These are phyloP conservation scores for Oegoconia quadripuncta DNA, from an alignment of 2,888 invertebrate species.

Conservation along the genomic window DNA sequence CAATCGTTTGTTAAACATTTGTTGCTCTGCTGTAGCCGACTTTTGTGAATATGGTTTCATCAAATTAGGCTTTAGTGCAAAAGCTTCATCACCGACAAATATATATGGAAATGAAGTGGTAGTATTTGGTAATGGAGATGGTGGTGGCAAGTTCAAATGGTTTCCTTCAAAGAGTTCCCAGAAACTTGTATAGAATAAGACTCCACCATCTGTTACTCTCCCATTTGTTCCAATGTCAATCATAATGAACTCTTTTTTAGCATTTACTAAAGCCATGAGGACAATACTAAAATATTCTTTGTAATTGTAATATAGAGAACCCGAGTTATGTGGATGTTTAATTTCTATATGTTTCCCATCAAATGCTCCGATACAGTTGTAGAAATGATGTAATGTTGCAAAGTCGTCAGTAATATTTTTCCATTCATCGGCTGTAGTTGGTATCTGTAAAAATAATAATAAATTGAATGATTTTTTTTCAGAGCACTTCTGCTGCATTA, in stretches of 20 bases:
- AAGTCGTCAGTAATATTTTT: slow-evolving; percentile 9
- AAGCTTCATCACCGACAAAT: slow-evolving; percentile 20
- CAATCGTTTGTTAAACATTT: slow-evolving; percentile 18
- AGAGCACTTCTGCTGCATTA: too few species aligned
- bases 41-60: slow-evolving; percentile 10
- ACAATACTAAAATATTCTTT: slow-evolving; percentile 10
- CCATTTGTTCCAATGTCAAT: slow-evolving; percentile 13
- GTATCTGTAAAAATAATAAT: slow-evolving; percentile 9
- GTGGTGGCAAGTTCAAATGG: slow-evolving; percentile 1
- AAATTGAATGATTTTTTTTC: too few species aligned
- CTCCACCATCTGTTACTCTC: slow-evolving; percentile 7
- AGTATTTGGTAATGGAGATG: slow-evolving; percentile 8
- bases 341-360: slow-evolving; percentile 11
- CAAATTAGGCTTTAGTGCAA: slow-evolving; percentile 7
- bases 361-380: slow-evolving; percentile 9
- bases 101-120: slow-evolving; percentile 10
- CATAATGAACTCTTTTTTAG: slow-evolving; percentile 9
- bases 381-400: slow-evolving; percentile 2
- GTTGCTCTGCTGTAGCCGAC: slow-evolving; percentile 9
- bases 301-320: slow-evolving; percentile 12
- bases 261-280: slow-evolving; percentile 7
- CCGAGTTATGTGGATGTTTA: slow-evolving; percentile 3
- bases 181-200: slow-evolving; percentile 1
- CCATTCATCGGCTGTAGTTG: slow-evolving; percentile 8
- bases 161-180: slow-evolving; percentile 1